Percentiles rank a stretch among this genome's conserved stretches.
These are phyloP conservation scores for Apodemus agrarius DNA, from an alignment of 2,797 vertebrate genomes.

Conservation along the genomic window DNA sequence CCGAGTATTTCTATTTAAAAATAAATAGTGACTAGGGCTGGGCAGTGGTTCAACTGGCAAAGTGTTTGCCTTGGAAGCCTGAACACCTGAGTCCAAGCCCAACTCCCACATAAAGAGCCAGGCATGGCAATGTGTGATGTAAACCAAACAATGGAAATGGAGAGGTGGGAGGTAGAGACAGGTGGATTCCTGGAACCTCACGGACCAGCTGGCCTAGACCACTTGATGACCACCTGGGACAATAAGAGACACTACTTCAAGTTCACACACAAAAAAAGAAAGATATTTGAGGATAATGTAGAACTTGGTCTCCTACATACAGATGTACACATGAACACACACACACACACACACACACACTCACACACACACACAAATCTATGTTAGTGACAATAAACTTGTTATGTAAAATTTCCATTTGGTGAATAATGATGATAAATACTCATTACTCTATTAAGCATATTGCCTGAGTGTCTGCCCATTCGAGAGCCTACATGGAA, in stretches of 20 bases:
- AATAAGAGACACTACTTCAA: background rate
- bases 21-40: background rate
- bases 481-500: background rate
- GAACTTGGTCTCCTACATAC: background rate
- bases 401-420: background rate
- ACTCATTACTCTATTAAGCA: background rate
- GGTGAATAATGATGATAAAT: constrained; percentile 32
- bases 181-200: background rate
- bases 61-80: background rate
- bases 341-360: background rate
- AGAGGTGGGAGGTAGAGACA: background rate
- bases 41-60: background rate
- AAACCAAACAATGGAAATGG: background rate
- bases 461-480: background rate
- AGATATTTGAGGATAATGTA: background rate
- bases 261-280: background rate
- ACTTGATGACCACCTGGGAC: background rate
- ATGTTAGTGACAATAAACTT: constrained; percentile 9
- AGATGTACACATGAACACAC: background rate
- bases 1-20: background rate
- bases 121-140: background rate
- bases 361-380: background rate
- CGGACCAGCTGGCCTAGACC: background rate
- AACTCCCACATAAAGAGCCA: background rate
- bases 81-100: background rate